Evolutionary conservation across 1,140 invertebrate species (phyloP).

Genomic region (Papilio polytes): DNA sequence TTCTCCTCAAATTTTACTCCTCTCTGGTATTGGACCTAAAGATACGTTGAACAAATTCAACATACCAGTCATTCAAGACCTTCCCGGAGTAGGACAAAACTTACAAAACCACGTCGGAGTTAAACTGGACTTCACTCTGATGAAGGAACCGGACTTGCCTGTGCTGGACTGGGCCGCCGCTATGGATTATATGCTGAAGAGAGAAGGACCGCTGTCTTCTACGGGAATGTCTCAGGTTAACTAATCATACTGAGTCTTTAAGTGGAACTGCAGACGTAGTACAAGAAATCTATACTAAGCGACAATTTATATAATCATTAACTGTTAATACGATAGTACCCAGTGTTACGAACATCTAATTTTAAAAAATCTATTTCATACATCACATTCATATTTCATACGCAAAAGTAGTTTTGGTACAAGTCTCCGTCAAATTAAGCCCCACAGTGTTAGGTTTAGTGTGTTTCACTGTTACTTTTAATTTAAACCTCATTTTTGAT

Average conservation of each 20-base stretch:
- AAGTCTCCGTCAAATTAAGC: too few relatives aligned
- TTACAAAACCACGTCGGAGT: slow-evolving; percentile 90
- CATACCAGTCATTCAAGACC: slow-evolving; percentile 86
- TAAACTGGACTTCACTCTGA: slow-evolving; percentile 79
- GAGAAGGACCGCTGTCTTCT: slow-evolving; percentile 85
- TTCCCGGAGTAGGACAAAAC: slow-evolving; percentile 91
- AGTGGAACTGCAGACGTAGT: too few relatives aligned
- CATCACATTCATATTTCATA: too few relatives aligned
- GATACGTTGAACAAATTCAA: slow-evolving; percentile 86
- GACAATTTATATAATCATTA: too few relatives aligned
- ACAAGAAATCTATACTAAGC: too few relatives aligned
- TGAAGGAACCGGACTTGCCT: slow-evolving; percentile 83
- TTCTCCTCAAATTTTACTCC: slow-evolving; percentile 87
- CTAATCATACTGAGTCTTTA: slow-evolving; percentile 41
- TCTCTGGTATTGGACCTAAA: slow-evolving; percentile 88
- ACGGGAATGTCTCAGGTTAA: slow-evolving; percentile 85
- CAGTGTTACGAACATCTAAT: too few relatives aligned
- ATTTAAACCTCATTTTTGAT: too few relatives aligned
- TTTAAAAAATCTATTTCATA: too few relatives aligned
- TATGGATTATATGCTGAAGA: slow-evolving; percentile 85
- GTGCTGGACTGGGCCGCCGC: slow-evolving; percentile 86
- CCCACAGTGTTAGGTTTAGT: too few relatives aligned
- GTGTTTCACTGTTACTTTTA: too few relatives aligned
- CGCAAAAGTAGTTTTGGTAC: too few relatives aligned
- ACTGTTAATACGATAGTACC: too few relatives aligned